Base-by-base conservation (phyloP, 2,113 vertebrate species). In the Microtus pennsylvanicus region DNA sequence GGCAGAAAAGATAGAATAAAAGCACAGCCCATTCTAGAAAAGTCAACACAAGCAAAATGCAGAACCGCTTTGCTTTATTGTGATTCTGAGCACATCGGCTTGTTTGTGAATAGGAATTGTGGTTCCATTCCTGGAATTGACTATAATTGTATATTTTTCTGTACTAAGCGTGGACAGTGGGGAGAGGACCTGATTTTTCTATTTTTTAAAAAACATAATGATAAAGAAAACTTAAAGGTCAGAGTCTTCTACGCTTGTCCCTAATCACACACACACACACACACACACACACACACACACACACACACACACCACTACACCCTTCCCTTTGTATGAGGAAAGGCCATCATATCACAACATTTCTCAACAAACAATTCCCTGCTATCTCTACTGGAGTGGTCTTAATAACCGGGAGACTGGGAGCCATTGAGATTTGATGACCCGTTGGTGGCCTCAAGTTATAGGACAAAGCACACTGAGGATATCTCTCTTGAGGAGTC, bases 351-450 rank as follows among this genome's bases (percentile, higher is more conserved):
- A 78, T 87, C 69, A 80, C 90, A 89, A 69, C 33, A 65, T 63
- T 67, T 77, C 78, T 80, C 58, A 22, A 61, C 61, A 63, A 58
- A 94, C 45, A 50, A 42, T 70, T 94, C 58, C 0, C 4, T 47
- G 86, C 91, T 96, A 91, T 81, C 65, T 93, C 65, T 75, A 35
- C 55, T 55, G 82, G 67, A 83, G 72, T 94, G 78, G 89, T 75
- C 93, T 96, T 95, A 96, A 93, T 97, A 93, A 96, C 75, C 47
- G 70, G 87, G 87, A 89, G 76, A 65, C 95, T 89, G 74, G 94
- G 78, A 87, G 70, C 45, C 89, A 94, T 55, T 93, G 93, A 96
- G 87, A 87, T 70, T 63, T 90, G 97, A 93, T 96, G 96, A 95
- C 87, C 93, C 72, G 74, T 91, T 52, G 17, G 80, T 86, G 87